Evolutionary conservation across 23 tunicate species (phyloP), one percentile per base, ranked within the genome.

Genomic region (Halocynthia roretzi): DNA sequence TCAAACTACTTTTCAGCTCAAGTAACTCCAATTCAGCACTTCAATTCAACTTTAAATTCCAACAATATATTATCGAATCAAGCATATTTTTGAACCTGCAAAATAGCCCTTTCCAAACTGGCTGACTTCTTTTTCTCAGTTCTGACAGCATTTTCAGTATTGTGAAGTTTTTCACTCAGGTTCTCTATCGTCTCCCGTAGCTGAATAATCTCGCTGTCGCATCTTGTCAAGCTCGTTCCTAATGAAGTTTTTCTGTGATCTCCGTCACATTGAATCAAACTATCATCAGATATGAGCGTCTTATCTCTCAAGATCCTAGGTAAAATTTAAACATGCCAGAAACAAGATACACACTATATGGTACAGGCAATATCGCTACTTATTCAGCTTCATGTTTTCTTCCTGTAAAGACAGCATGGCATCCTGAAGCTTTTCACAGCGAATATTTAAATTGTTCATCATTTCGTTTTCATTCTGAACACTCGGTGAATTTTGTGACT

Each of bases 371-470:
- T 15, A 58, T 20, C 50, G 12, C 5, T 10, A 86, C 93, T 83
- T 71, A 67, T 82, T 82, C 52, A 87, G 62, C 52, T 82, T 81
- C 15, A 82, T 52, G 53, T 87, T 87, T 71, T 87, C 83, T 6
- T 87, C 86, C 58, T 77, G 85, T 6, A 87, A 66, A 19, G 80
- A 87, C 7, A 87, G 75, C 83, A 87, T 57, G 6, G 85, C 93
- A 68, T 87, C 86, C 63, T 87, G 83, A 14, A 87, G 65, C 57
- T 87, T 87, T 52, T 63, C 73, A 40, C 86, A 82, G 64, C 77
- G 82, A 67, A 14, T 5, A 58, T 75, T 70, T 8, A 80, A 58
- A 66, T 61, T 68, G 44, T 31, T 31, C 44, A 31, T 31, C 44
- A 31, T 31, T 31, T 31, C 44, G 44, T 31, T 20, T 15, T 20